Evolutionary conservation across 2,888 invertebrate species (phyloP).

Genomic region (Epinotia nisella): DNA sequence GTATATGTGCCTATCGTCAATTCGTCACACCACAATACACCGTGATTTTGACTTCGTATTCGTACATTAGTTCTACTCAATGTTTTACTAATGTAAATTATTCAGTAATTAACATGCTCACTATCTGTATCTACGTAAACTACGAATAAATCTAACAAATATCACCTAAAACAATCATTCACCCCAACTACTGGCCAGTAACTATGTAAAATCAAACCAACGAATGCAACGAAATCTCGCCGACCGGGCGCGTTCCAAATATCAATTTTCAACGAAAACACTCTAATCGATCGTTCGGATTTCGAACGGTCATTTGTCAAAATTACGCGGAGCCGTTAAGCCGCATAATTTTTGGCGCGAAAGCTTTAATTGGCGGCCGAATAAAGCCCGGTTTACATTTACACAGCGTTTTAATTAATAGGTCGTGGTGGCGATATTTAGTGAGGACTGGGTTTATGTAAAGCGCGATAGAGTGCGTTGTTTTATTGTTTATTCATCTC

Average conservation of each 20-base stretch:
- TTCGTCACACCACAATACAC: no score
- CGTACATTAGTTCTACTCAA: no score
- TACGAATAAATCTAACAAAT: no score
- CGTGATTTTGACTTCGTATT: no score
- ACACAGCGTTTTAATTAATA: slow-evolving; percentile 84
- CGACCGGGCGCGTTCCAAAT: slow-evolving; percentile 31
- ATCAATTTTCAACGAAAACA: slow-evolving; percentile 51
- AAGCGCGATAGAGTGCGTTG: slow-evolving; percentile 9
- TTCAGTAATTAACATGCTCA: no score
- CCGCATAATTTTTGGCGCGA: slow-evolving; percentile 83
- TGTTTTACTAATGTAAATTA: no score
- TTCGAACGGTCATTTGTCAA: slow-evolving; percentile 77
- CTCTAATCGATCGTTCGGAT: slow-evolving; percentile 62
- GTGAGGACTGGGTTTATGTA: slow-evolving; percentile 33
- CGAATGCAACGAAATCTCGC: slow-evolving; percentile 9
- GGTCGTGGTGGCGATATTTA: slow-evolving; percentile 47
- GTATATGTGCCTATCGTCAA: no score
- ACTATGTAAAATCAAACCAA: slow-evolving; percentile 37
- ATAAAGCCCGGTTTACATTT: slow-evolving; percentile 84
- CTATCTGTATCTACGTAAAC: background rate
- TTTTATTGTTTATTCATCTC: slow-evolving; percentile 14
- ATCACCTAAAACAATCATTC: slow-evolving; percentile 7
- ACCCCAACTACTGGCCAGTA: slow-evolving; percentile 7
- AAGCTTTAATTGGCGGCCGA: slow-evolving; percentile 57
- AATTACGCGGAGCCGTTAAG: slow-evolving; percentile 79